Conservation (phyloP, 2,797 vertebrate genomes). For the Alectoris magna region DNA sequence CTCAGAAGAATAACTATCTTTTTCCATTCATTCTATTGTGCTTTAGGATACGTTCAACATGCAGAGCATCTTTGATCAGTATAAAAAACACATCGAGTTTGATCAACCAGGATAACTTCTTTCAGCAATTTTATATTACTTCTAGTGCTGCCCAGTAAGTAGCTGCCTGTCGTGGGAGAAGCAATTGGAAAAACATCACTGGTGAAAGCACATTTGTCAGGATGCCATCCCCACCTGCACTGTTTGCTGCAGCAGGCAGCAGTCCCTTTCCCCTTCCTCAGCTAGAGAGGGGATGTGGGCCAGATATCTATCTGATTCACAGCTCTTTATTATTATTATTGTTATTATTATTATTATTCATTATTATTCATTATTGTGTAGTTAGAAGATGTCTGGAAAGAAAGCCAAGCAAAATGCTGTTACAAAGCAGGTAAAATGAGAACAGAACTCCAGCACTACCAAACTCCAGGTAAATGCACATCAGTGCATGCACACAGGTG, state of each 20-base stretch:
- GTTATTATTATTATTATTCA: no score
- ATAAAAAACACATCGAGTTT: conserved; percentile 27
- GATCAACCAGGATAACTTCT: conserved; percentile 46
- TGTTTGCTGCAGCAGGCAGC: not conserved
- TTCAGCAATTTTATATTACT: conserved; percentile 36
- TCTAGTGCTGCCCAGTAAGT: conserved; percentile 39
- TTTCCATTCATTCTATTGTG: conserved; percentile 25
- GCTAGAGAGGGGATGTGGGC: not conserved
- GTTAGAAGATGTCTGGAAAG: not conserved
- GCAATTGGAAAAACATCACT: not conserved
- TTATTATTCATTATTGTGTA: no score
- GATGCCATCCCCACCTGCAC: not conserved
- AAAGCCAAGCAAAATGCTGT: not conserved
- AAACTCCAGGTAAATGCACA: not conserved
- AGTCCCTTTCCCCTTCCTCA: not conserved
- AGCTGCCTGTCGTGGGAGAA: conserved; percentile 40
- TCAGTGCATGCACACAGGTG: rapidly evolving
- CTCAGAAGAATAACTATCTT: conserved; percentile 23
- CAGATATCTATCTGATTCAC: not conserved
- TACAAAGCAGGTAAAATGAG: not conserved
- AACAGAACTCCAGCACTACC: not conserved
- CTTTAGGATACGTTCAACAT: conserved; percentile 45
- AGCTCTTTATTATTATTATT: not conserved
- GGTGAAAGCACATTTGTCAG: conserved; percentile 17
- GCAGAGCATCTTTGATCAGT: conserved; percentile 61